phyloP scores from a whole-genome alignment of 2,888 invertebrate species.

The Microctonus aethiopoides region DNA sequence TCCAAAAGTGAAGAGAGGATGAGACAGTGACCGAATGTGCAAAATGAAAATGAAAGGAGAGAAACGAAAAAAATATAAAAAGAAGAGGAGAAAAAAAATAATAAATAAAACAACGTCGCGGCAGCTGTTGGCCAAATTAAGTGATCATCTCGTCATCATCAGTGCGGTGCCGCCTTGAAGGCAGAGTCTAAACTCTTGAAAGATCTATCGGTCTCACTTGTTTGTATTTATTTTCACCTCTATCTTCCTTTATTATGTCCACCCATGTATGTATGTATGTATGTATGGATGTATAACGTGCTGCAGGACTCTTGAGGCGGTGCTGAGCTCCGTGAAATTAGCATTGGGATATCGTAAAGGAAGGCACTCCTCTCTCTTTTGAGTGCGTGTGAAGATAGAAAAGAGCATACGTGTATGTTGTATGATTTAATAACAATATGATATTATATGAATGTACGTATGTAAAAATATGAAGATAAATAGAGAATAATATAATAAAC shows the following conservation, averaged over 20 bases:
- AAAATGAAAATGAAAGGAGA: slow-evolving; percentile 40
- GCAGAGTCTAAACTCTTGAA: slow-evolving; percentile 38
- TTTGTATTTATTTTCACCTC: neutral
- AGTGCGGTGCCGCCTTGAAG: slow-evolving; percentile 61
- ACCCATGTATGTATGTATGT: slow-evolving; percentile 33
- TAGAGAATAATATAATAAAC: no score
- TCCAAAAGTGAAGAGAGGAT: slow-evolving; percentile 23
- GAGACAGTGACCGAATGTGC: slow-evolving; percentile 40
- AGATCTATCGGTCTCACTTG: slow-evolving; percentile 24
- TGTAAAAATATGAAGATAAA: neutral
- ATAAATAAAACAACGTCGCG: slow-evolving; percentile 51
- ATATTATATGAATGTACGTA: neutral
- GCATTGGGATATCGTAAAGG: slow-evolving; percentile 65
- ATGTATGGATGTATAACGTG: slow-evolving; percentile 24
- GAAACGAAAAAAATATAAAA: slow-evolving; percentile 19
- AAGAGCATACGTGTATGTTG: neutral
- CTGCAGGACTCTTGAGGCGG: slow-evolving; percentile 37
- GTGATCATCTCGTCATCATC: slow-evolving; percentile 67
- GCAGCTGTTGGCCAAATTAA: slow-evolving; percentile 68
- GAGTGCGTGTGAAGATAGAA: slow-evolving; percentile 39
- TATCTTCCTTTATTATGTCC: slow-evolving; percentile 6
- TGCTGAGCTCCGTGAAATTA: slow-evolving; percentile 64
- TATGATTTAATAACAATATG: no score
- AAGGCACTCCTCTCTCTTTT: slow-evolving; percentile 46
- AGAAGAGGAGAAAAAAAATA: slow-evolving; percentile 36